phyloP scores from a whole-genome alignment of 2,888 invertebrate genomes.

The Ceratothoa steindachneri region DNA sequence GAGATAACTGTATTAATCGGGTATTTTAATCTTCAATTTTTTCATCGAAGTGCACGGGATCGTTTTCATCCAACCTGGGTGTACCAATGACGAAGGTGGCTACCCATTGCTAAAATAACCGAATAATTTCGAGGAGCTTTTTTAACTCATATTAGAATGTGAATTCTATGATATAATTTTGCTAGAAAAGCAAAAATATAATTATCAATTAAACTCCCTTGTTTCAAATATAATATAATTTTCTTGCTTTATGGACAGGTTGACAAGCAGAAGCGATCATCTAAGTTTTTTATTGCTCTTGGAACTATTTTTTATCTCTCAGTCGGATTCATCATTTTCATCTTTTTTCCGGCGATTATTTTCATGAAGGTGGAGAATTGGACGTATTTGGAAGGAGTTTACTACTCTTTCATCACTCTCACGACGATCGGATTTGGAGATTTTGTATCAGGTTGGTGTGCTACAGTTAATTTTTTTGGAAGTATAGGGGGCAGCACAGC shows the following conservation, averaged over 20 bases:
- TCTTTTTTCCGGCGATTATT: constrained; percentile 33
- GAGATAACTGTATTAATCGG: too few species aligned
- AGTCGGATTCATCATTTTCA: constrained; percentile 39
- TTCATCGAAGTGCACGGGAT: too few species aligned
- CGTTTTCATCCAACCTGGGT: too few species aligned
- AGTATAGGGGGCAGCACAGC: not conserved
- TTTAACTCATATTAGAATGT: too few species aligned
- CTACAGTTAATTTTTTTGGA: not conserved
- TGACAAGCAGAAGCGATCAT: constrained; percentile 29
- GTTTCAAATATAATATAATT: not conserved
- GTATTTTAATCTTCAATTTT: too few species aligned
- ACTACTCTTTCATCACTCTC: constrained; percentile 44
- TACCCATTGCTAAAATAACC: too few species aligned
- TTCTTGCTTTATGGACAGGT: constrained; percentile 16
- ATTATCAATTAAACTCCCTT: too few species aligned
- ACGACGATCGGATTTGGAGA: constrained; percentile 47
- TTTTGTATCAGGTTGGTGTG: constrained; percentile 28
- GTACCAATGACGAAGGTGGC: too few species aligned
- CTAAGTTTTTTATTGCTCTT: constrained; percentile 24
- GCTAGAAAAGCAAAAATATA: too few species aligned
- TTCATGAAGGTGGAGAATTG: constrained; percentile 34
- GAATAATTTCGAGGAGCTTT: too few species aligned
- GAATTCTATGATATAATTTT: too few species aligned
- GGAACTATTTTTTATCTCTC: constrained; percentile 32
- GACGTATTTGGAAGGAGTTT: constrained; percentile 41